Evolutionary conservation across 2,113 vertebrate genomes (phyloP).

Genomic region (Lamprologus ornatipinnis): DNA sequence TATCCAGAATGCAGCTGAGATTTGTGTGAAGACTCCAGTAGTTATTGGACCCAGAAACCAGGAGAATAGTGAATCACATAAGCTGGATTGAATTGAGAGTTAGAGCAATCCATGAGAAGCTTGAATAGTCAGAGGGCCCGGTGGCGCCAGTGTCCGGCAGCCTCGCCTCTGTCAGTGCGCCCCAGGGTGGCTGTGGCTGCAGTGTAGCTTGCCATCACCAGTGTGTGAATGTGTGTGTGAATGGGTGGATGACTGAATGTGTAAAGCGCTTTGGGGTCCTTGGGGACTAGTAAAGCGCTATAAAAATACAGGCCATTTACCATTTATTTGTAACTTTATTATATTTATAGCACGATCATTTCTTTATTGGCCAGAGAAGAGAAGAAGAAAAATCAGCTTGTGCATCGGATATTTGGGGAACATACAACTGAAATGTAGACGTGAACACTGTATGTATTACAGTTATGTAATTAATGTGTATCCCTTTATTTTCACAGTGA

Average conservation of each 20-base stretch:
- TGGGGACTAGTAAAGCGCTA: not conserved
- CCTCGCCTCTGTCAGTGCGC: not conserved
- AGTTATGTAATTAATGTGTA: not conserved
- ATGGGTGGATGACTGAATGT: not conserved
- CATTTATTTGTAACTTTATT: not conserved
- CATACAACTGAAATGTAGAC: not conserved
- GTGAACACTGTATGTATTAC: not conserved
- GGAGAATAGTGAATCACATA: not conserved
- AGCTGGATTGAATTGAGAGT: not conserved
- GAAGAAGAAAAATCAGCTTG: not conserved
- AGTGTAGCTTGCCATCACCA: not conserved
- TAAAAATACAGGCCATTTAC: not conserved
- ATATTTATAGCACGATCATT: not conserved
- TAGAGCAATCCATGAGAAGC: not conserved
- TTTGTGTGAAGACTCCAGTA: not conserved
- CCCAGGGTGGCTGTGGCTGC: not conserved
- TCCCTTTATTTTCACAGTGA: not conserved
- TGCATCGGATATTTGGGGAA: no score
- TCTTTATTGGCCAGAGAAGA: not conserved
- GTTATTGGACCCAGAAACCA: conserved; percentile 18
- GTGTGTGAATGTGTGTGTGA: not conserved
- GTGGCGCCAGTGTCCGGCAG: not conserved
- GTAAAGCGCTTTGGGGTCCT: not conserved
- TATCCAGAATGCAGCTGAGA: conserved; percentile 3
- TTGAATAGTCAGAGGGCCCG: not conserved